These are phyloP conservation scores for Ferrisia virgata DNA, from an alignment of 2,888 invertebrate genomes.

Conservation along the genomic window DNA sequence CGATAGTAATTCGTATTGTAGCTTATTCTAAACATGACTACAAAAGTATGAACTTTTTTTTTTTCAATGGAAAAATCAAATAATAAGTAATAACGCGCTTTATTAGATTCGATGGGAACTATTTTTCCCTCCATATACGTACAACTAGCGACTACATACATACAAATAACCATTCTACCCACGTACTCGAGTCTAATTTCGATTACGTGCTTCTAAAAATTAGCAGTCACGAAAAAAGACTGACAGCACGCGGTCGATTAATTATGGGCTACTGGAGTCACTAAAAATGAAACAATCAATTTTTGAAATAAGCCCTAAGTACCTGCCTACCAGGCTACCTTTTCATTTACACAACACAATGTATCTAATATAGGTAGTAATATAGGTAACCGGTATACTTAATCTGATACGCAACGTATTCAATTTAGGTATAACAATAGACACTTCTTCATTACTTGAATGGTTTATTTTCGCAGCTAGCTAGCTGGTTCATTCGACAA, in stretches of 20 bases:
- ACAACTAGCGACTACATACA: background rate
- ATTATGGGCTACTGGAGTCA: background rate
- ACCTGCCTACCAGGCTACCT: background rate
- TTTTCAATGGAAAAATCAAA: background rate
- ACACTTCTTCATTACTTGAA: background rate
- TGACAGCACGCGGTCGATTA: slow-evolving; percentile 27
- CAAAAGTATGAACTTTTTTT: background rate
- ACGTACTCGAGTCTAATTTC: slow-evolving; percentile 18
- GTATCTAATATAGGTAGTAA: background rate
- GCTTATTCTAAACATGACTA: background rate
- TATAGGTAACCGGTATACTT: too few relatives aligned
- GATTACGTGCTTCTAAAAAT: background rate
- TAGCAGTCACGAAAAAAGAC: background rate
- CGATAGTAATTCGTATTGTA: background rate
- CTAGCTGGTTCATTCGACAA: background rate
- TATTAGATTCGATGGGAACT: background rate
- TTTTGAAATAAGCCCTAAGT: background rate
- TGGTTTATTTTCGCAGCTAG: background rate
- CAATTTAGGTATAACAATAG: background rate
- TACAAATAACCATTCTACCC: slow-evolving; percentile 14
- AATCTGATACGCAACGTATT: too few relatives aligned
- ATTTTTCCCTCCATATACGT: background rate
- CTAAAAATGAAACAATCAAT: slow-evolving; percentile 18
- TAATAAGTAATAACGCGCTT: background rate
- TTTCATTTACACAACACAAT: background rate